A percentile compares a stretch with the other conserved stretches of the same genome.
Evolutionary conservation across 2,113 vertebrate genomes (phyloP).

Genomic region (Arenaria interpres): DNA sequence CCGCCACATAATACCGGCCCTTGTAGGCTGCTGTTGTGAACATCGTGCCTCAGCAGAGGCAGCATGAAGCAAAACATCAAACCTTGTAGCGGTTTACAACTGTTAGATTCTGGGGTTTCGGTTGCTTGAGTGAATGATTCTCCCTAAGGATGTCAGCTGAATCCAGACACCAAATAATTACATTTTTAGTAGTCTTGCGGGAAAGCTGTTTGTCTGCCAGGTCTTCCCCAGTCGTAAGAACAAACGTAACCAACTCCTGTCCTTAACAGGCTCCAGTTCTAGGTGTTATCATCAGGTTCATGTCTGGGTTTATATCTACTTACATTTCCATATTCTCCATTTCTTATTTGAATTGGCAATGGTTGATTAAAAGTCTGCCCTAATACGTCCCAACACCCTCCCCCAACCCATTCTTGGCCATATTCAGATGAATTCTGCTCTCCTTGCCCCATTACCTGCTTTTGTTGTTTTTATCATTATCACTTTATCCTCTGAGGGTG

Average conservation of each 20-base stretch:
- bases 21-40: background rate
- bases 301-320: background rate
- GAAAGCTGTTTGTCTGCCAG: slow-evolving; percentile 8
- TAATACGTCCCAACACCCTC: accelerated
- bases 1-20: background rate
- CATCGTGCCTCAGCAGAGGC: background rate
- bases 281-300: background rate
- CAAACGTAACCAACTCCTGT: background rate
- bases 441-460: background rate
- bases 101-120: background rate
- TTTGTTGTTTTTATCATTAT: slow-evolving; percentile 8
- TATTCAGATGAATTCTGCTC: background rate
- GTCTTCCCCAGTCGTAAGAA: background rate
- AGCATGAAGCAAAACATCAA: background rate
- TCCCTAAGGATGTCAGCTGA: background rate
- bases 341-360: background rate
- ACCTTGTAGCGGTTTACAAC: background rate
- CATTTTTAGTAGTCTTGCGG: background rate
- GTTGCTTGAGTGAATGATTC: background rate
- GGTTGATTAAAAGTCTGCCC: background rate
- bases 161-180: slow-evolving; percentile 7
- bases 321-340: background rate
- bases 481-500: background rate
- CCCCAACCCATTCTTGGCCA: background rate
- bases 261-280: background rate